A percentile compares a stretch with the other conserved stretches of the same genome.
Evolutionary conservation across 2,797 vertebrate genomes (phyloP).

Genomic region (Protosalanx chinensis): DNA sequence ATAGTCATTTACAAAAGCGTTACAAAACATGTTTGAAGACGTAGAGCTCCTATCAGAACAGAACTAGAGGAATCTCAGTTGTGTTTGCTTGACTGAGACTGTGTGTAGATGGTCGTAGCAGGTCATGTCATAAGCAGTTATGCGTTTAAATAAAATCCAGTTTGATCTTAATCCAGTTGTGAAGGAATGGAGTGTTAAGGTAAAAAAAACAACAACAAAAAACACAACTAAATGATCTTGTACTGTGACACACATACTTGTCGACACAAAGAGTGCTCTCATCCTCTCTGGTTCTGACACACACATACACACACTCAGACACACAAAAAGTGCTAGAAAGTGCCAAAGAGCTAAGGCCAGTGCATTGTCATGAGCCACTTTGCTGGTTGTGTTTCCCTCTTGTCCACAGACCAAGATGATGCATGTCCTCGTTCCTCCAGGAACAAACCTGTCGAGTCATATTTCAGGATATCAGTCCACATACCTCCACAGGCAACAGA

Average conservation of each 20-base stretch:
- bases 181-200: no score
- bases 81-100: slow-evolving; percentile 9
- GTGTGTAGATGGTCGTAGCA: slow-evolving; percentile 12
- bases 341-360: slow-evolving; percentile 56
- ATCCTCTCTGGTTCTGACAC: not conserved
- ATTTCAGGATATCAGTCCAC: slow-evolving; percentile 37
- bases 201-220: no score
- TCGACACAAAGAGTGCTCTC: slow-evolving; percentile 10
- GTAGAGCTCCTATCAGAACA: slow-evolving; percentile 33
- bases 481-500: slow-evolving; percentile 34
- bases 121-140: slow-evolving; percentile 22
- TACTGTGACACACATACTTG: slow-evolving; percentile 15
- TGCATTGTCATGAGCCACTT: slow-evolving; percentile 48
- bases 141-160: not conserved
- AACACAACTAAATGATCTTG: not conserved
- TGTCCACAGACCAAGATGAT: slow-evolving; percentile 53
- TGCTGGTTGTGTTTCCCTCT: slow-evolving; percentile 45
- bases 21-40: slow-evolving; percentile 67
- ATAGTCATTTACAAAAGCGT: slow-evolving; percentile 62
- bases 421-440: slow-evolving; percentile 50
- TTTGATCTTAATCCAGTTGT: not conserved
- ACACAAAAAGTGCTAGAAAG: slow-evolving; percentile 70
- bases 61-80: slow-evolving; percentile 22
- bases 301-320: slow-evolving; percentile 26
- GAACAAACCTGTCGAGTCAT: slow-evolving; percentile 33